These are phyloP conservation scores for Porites lutea DNA, from an alignment of 64 coral and sea anemone genomes.

Conservation along the genomic window DNA sequence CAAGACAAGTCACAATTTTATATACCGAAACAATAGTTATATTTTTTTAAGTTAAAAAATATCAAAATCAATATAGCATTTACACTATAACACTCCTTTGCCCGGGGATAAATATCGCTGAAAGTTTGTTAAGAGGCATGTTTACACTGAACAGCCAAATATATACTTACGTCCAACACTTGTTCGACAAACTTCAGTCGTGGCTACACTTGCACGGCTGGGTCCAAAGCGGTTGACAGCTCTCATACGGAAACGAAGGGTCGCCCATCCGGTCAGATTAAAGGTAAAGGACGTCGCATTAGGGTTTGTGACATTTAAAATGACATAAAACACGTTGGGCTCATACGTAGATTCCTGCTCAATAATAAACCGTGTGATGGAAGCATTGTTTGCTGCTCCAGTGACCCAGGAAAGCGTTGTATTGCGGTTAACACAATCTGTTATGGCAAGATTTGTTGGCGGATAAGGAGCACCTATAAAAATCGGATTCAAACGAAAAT, in stretches of 20 bases:
- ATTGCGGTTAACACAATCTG: conserved; percentile 26
- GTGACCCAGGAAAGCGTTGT: conserved; percentile 62
- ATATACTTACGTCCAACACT: conserved; percentile 6
- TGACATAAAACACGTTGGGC: conserved; percentile 38
- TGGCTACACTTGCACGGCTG: conserved; percentile 73
- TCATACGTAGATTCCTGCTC: conserved; percentile 69
- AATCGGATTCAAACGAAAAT: background rate
- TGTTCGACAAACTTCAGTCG: conserved; percentile 38
- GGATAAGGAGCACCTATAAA: conserved; percentile 72
- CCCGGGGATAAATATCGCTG: background rate
- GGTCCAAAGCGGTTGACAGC: conserved; percentile 81
- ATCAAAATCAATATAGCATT: no score
- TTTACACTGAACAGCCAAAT: background rate
- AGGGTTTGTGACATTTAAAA: conserved; percentile 62
- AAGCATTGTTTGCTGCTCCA: conserved; percentile 24
- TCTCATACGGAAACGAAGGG: conserved; percentile 69
- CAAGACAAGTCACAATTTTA: no score
- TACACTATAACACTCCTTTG: no score
- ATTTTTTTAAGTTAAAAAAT: no score
- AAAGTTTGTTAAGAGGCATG: background rate
- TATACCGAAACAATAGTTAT: no score
- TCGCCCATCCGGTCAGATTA: conserved; percentile 58
- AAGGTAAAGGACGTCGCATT: conserved; percentile 59
- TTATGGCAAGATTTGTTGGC: conserved; percentile 48
- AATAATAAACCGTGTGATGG: conserved; percentile 70